Evolutionary conservation across 2,888 invertebrate genomes (phyloP).

Genomic region (Chrysomela aeneicollis): DNA sequence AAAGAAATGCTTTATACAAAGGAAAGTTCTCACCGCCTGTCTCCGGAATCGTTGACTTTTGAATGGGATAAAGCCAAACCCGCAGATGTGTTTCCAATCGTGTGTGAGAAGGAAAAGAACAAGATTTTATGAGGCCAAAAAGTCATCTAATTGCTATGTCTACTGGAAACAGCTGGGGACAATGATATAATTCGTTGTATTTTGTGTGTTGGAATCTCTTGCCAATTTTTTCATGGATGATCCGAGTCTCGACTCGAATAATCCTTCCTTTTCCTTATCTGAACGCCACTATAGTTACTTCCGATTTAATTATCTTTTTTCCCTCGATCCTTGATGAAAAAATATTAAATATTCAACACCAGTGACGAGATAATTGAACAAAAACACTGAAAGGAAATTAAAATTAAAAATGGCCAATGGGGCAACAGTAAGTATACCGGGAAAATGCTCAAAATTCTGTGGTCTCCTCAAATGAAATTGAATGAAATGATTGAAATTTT

Average conservation of each 20-base stretch:
- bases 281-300: too few species aligned
- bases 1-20: constrained; percentile 16
- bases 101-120: constrained; percentile 21
- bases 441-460: too few species aligned
- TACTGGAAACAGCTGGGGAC: too few species aligned
- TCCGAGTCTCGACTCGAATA: too few species aligned
- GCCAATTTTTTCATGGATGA: too few species aligned
- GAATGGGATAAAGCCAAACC: constrained; percentile 43
- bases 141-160: constrained; percentile 13
- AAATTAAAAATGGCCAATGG: constrained; percentile 25
- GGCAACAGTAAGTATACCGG: too few species aligned
- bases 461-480: too few species aligned
- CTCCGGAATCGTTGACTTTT: constrained; percentile 50
- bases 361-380: constrained; percentile 37
- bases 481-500: too few species aligned
- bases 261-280: too few species aligned
- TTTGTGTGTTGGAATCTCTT: too few species aligned
- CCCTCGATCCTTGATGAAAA: constrained; percentile 32
- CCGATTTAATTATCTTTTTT: too few species aligned
- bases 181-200: too few species aligned
- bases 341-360: constrained; percentile 39
- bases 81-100: constrained; percentile 26
- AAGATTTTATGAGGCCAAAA: not conserved
- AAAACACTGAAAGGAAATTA: constrained; percentile 36
- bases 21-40: constrained; percentile 43